These are phyloP conservation scores for Catharus ustulatus DNA, from an alignment of 2,797 vertebrate species.

Conservation along the genomic window DNA sequence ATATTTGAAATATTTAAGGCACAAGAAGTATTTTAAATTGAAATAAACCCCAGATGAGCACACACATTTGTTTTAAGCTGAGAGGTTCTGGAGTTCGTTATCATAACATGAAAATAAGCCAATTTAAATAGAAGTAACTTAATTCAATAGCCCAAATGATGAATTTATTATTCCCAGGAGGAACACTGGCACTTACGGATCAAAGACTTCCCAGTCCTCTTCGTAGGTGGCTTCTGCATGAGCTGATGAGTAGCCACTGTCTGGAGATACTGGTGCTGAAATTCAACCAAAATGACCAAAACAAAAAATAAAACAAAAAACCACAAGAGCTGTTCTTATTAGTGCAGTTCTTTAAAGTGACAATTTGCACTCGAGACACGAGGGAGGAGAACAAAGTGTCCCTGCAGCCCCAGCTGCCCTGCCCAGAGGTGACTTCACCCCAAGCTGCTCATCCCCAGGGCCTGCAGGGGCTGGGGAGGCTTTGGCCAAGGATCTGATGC, in stretches of 20 bases:
- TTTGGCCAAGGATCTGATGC: accelerated
- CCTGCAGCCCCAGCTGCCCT: neutral
- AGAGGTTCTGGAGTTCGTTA: neutral
- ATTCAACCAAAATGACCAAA: constrained; percentile 62
- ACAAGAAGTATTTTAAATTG: neutral
- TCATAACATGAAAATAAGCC: neutral
- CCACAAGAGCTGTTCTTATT: constrained; percentile 58
- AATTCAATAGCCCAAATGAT: neutral
- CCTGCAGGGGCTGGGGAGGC: neutral
- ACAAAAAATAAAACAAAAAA: constrained; percentile 52
- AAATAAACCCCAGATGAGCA: neutral
- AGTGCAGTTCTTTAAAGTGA: neutral
- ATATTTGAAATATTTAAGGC: neutral
- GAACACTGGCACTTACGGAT: constrained; percentile 87
- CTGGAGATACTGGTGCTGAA: constrained; percentile 89
- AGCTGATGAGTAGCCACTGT: constrained; percentile 89
- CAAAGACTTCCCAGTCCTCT: constrained; percentile 99
- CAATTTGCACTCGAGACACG: neutral
- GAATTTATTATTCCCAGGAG: neutral
- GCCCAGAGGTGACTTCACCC: too few relatives aligned
- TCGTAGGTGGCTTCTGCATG: constrained; percentile 94
- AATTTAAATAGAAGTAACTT: neutral
- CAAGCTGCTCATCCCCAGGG: too few relatives aligned
- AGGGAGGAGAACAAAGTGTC: neutral
- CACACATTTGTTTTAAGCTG: neutral